Conservation (phyloP, 2,113 vertebrate species). For the Lipophrys pholis region DNA sequence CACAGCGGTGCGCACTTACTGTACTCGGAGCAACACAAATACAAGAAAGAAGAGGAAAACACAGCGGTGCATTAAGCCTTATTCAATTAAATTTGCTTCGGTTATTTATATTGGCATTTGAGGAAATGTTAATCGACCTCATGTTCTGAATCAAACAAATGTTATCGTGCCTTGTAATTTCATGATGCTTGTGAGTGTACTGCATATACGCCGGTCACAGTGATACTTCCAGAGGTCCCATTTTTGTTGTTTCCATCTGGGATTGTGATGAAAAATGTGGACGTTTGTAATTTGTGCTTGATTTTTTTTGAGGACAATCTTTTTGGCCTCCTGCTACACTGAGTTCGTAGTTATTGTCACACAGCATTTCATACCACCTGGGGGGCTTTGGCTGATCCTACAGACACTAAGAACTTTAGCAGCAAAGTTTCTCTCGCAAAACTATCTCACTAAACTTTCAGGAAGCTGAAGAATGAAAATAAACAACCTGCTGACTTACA, state of each 20-base stretch:
- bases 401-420: slow-evolving; percentile 2
- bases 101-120: slow-evolving; percentile 68
- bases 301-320: slow-evolving; percentile 11
- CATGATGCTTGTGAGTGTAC: slow-evolving; percentile 66
- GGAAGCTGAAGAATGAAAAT: slow-evolving; percentile 36
- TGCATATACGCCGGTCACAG: slow-evolving; percentile 21
- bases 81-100: slow-evolving; percentile 73
- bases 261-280: not conserved
- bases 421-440: not conserved
- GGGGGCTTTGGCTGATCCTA: not conserved
- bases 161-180: slow-evolving; percentile 74
- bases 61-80: slow-evolving; percentile 63
- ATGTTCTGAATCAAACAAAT: slow-evolving; percentile 69
- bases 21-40: slow-evolving; percentile 37
- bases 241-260: slow-evolving; percentile 14
- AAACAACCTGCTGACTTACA: slow-evolving; percentile 47
- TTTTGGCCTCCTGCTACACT: slow-evolving; percentile 26
- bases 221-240: slow-evolving; percentile 52
- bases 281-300: not conserved
- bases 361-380: slow-evolving; percentile 1
- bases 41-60: slow-evolving; percentile 45
- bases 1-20: slow-evolving; percentile 30
- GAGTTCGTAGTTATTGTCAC: slow-evolving; percentile 4
- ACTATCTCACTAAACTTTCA: slow-evolving; percentile 15
- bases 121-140: slow-evolving; percentile 74